Evolutionary conservation across 2,113 vertebrate species (phyloP), one percentile per base, ranked within the genome.

Genomic region (Rutilus rutilus): DNA sequence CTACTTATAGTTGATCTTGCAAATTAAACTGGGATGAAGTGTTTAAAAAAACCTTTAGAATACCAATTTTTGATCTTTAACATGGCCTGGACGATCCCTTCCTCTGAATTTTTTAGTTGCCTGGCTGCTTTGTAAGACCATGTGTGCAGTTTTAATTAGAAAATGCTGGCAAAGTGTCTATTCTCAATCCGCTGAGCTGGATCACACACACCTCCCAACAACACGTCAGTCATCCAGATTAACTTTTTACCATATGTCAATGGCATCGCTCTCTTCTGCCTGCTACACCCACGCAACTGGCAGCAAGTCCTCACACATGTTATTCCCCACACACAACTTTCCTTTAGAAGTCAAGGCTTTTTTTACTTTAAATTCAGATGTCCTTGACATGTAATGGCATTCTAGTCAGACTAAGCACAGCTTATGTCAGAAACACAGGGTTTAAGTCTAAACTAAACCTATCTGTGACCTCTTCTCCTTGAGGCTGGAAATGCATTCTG

Each of bases 391-490:
- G 10, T 7, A 67, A 33, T 12, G 45, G 9, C 17, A 33, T 74
- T 59, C 39, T 50, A 62, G 84, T 86, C 25, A 17, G 21, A 75
- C 71, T 71, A 52, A 71, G 50, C 47, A 59, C 47, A 30, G 45
- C 62, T 42, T 23, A 60, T 50, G 59, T 75, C n/a, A 47, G 23
- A 74, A 74, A 27, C 11, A 10, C 11, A 45, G n/a, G 42, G 25
- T 52, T 50, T 60, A 39, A 54, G 45, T 6, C 6, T 23, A 54
- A 77, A 65, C 60, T 54, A 23, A 39, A 57, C 39, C 39, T 82
- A 86, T 89, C 77, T 78, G 60, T 59, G 73, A 87, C 91, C 90
- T 90, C 71, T 89, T 93, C 91, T 90, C 92, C 86, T 91, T 89
- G 60, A 88, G 85, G 84, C 87, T 86, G 67, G 79, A 65, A 82